phyloP scores from a whole-genome alignment of 2,113 vertebrate genomes.

The Anoplopoma fimbria region DNA sequence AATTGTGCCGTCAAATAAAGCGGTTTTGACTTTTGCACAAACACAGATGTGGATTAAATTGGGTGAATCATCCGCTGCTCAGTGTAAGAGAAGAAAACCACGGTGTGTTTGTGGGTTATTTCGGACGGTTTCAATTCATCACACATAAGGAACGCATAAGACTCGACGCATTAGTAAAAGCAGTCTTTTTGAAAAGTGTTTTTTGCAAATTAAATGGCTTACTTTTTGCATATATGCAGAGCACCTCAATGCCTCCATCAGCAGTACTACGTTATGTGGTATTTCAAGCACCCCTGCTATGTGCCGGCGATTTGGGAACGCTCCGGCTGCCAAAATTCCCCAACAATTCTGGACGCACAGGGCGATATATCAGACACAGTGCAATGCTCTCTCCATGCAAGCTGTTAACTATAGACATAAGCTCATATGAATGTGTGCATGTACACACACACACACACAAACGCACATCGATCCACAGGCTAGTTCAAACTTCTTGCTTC shows the following conservation, averaged over 20 bases:
- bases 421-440: not conserved
- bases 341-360: slow-evolving; percentile 41
- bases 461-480: too few relatives aligned
- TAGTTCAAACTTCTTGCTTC: not conserved
- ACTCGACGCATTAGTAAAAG: not conserved
- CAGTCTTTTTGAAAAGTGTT: not conserved
- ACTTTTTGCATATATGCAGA: not conserved
- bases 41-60: slow-evolving; percentile 28
- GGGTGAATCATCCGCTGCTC: not conserved
- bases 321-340: slow-evolving; percentile 65
- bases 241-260: slow-evolving; percentile 9
- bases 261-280: slow-evolving; percentile 52
- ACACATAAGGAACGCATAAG: not conserved
- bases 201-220: not conserved
- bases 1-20: slow-evolving; percentile 1
- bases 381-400: slow-evolving; percentile 28
- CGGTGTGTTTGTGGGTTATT: not conserved
- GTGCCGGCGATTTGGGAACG: slow-evolving; percentile 59
- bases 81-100: not conserved
- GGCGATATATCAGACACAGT: slow-evolving; percentile 18
- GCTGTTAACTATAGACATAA: slow-evolving; percentile 17
- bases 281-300: slow-evolving; percentile 69
- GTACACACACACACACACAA: not conserved
- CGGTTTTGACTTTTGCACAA: not conserved
- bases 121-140: slow-evolving; percentile 11